Percentiles rank a stretch among this genome's conserved stretches.
These are phyloP conservation scores for Neocrepidodera transversa DNA, from an alignment of 2,888 invertebrate species.

Conservation along the genomic window DNA sequence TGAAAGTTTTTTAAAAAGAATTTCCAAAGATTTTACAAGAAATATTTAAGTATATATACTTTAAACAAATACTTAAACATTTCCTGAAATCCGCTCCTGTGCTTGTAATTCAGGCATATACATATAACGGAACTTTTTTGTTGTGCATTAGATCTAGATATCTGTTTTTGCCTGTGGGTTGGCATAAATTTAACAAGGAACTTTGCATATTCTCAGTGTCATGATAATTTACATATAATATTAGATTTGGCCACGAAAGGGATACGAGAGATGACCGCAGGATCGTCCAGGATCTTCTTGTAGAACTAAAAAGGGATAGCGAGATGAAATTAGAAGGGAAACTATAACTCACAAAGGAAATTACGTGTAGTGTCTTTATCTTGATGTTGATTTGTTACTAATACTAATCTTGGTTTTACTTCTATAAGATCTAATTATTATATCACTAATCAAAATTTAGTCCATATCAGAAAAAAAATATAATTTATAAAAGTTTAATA, in stretches of 20 bases:
- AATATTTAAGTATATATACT: too few relatives aligned
- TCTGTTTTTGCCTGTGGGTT: constrained; percentile 16
- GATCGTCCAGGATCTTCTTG: constrained; percentile 6
- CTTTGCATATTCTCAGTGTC: constrained; percentile 34
- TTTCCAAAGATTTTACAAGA: too few relatives aligned
- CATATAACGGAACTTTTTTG: constrained; percentile 8
- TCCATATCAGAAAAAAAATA: too few relatives aligned
- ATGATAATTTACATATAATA: constrained; percentile 31
- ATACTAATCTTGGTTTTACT: not conserved
- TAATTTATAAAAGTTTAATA: too few relatives aligned
- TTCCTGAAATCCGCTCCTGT: constrained; percentile 6
- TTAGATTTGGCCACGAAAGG: constrained; percentile 10
- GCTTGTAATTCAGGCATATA: constrained; percentile 1
- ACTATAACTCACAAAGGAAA: constrained; percentile 4
- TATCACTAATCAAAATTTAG: not conserved
- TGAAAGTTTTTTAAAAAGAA: too few relatives aligned
- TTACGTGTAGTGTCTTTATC: not conserved
- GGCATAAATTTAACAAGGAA: constrained; percentile 22
- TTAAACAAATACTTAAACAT: too few relatives aligned
- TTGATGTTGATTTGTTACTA: not conserved
- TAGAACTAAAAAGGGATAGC: constrained; percentile 3
- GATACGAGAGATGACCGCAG: constrained; percentile 19
- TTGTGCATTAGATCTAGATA: constrained; percentile 5
- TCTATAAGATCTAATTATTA: not conserved
- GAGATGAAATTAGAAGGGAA: constrained; percentile 6